Percentiles rank a stretch among this genome's conserved stretches.
Evolutionary conservation across 2,888 invertebrate genomes (phyloP).

Genomic region (Brassicogethes aeneus): DNA sequence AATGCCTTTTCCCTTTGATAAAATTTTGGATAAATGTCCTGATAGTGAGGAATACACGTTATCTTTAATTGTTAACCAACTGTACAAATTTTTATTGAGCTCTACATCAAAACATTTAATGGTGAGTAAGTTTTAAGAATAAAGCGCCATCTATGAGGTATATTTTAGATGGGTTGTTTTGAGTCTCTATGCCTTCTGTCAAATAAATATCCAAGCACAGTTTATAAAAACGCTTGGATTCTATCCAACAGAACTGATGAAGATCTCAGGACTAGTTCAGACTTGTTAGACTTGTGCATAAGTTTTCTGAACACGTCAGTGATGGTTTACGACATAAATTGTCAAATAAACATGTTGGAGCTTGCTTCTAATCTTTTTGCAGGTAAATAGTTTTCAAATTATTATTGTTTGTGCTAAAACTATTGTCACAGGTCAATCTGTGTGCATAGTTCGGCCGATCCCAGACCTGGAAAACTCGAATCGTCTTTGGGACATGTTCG

Average conservation of each 20-base stretch:
- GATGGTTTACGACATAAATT: constrained; percentile 47
- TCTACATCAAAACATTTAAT: constrained; percentile 59
- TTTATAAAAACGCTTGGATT: constrained; percentile 59
- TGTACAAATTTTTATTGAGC: constrained; percentile 47
- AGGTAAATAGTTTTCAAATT: constrained; percentile 31
- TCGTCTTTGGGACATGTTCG: constrained; percentile 38
- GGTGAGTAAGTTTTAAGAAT: constrained; percentile 42
- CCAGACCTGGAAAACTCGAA: constrained; percentile 17
- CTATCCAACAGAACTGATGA: constrained; percentile 30
- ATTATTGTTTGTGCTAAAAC: background rate
- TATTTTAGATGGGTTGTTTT: constrained; percentile 52
- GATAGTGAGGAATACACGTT: constrained; percentile 44
- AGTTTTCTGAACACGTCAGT: constrained; percentile 44
- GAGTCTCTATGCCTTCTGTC: constrained; percentile 61
- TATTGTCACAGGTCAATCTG: constrained; percentile 22
- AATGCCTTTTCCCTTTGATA: constrained; percentile 44
- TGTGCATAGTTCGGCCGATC: constrained; percentile 20
- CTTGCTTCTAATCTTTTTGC: constrained; percentile 50
- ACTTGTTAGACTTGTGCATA: constrained; percentile 34
- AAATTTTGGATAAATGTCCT: constrained; percentile 27
- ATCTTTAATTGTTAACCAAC: constrained; percentile 46
- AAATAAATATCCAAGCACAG: constrained; percentile 56
- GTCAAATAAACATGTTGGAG: constrained; percentile 42
- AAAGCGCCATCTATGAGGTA: constrained; percentile 2
- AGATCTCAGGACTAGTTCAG: constrained; percentile 19